These are phyloP conservation scores for Aspidiotus destructor DNA, from an alignment of 2,888 invertebrate species.

Conservation along the genomic window DNA sequence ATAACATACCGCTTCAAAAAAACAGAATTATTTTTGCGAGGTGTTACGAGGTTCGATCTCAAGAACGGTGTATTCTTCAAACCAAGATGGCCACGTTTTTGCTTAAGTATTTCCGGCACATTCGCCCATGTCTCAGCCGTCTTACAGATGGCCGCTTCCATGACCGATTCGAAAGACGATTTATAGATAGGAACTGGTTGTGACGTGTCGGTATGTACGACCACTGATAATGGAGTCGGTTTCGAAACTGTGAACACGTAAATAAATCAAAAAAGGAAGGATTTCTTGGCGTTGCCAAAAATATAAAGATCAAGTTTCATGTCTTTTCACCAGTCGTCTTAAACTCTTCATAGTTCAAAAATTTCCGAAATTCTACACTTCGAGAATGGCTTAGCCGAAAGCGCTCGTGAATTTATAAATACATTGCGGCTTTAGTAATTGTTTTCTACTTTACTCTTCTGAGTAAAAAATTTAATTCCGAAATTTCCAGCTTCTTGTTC, in stretches of 20 bases:
- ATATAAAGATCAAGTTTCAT: no score
- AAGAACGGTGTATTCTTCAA: slow-evolving; percentile 35
- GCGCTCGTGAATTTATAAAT: no score
- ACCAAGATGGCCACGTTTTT: slow-evolving; percentile 2
- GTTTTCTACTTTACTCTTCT: no score
- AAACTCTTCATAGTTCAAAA: no score
- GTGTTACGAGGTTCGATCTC: slow-evolving; percentile 27
- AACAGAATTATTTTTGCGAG: slow-evolving; percentile 4
- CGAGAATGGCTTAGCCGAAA: no score
- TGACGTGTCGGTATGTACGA: slow-evolving; percentile 46
- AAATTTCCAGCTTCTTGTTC: no score
- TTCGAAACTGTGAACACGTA: slow-evolving; percentile 44
- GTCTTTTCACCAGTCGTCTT: no score
- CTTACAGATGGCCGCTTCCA: slow-evolving; percentile 46
- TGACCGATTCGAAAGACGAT: slow-evolving; percentile 42
- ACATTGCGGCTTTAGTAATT: no score
- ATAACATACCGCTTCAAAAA: slow-evolving; percentile 13
- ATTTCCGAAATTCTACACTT: no score
- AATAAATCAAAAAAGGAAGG: no score
- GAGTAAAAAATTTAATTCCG: no score
- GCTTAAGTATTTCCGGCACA: slow-evolving; percentile 12
- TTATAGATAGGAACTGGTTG: slow-evolving; percentile 47
- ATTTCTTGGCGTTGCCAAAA: no score
- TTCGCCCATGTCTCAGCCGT: slow-evolving; percentile 46
- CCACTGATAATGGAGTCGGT: slow-evolving; percentile 53